A percentile compares a stretch with the other conserved stretches of the same genome.
Evolutionary conservation across 2,797 vertebrate genomes (phyloP).

Genomic region (Pangasius mekongensis): DNA sequence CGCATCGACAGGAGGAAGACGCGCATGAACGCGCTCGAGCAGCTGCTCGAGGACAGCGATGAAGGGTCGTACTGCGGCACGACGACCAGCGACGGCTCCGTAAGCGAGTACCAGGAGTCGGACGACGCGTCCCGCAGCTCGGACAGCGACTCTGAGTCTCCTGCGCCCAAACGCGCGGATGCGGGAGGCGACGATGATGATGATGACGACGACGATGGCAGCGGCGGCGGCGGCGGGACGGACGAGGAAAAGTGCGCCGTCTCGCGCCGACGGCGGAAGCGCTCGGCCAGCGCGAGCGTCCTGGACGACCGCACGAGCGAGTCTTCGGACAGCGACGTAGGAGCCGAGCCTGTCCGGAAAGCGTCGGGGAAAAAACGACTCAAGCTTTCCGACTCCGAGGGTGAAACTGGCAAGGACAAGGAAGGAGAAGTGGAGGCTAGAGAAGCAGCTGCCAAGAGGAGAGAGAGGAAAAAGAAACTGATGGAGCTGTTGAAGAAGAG

Average conservation of each 20-base stretch:
- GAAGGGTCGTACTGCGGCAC: conserved; percentile 53
- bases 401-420: conserved; percentile 46
- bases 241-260: conserved; percentile 36
- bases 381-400: conserved; percentile 52
- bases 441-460: conserved; percentile 52
- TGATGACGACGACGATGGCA: neutral
- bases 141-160: conserved; percentile 4
- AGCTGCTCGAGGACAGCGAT: conserved; percentile 58
- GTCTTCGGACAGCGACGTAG: conserved; percentile 54
- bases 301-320: conserved; percentile 39
- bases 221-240: neutral
- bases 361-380: conserved; percentile 47
- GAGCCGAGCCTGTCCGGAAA: conserved; percentile 49
- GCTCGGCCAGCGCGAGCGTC: conserved; percentile 19
- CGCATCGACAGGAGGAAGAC: conserved; percentile 46
- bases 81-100: conserved; percentile 52
- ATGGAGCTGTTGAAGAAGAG: conserved; percentile 53
- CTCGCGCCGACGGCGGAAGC: conserved; percentile 30
- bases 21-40: conserved; percentile 44
- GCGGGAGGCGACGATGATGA: too few relatives aligned
- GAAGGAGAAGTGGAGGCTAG: conserved; percentile 38
- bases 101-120: conserved; percentile 51
- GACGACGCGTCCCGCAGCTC: conserved; percentile 36
- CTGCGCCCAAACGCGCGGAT: neutral
- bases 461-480: conserved; percentile 54